Conservation (phyloP, 2,888 invertebrate genomes). For the Stegophylla sp. region DNA sequence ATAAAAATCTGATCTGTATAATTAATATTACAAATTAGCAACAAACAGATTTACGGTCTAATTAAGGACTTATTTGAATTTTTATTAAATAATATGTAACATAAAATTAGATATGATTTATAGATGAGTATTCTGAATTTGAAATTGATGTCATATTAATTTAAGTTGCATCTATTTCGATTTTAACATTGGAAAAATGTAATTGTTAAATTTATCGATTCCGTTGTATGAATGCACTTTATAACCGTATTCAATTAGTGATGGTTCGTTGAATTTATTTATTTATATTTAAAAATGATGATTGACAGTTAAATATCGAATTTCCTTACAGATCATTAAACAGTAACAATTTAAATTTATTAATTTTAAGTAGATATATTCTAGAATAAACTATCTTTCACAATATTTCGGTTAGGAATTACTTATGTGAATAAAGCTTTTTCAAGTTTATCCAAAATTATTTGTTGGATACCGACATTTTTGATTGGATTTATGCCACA, state of each 20-base stretch:
- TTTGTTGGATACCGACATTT: no score
- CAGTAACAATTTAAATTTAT: constrained; percentile 14
- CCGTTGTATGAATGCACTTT: neutral
- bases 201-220: neutral
- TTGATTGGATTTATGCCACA: no score
- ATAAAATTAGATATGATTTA: no score
- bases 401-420: neutral
- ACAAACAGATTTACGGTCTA: neutral
- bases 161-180: neutral
- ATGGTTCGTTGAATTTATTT: constrained; percentile 8
- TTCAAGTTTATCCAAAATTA: neutral
- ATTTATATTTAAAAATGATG: constrained; percentile 6
- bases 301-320: neutral
- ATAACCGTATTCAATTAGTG: constrained; percentile 25
- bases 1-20: neutral
- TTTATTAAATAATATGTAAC: no score
- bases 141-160: neutral
- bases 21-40: neutral
- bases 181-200: neutral
- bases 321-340: neutral
- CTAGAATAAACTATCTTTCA: neutral
- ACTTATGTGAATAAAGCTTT: neutral
- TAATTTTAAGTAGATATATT: neutral
- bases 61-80: no score
- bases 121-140: no score